These are phyloP conservation scores for Drosophila colorata DNA, from an alignment of 2,888 invertebrate species.

Conservation along the genomic window DNA sequence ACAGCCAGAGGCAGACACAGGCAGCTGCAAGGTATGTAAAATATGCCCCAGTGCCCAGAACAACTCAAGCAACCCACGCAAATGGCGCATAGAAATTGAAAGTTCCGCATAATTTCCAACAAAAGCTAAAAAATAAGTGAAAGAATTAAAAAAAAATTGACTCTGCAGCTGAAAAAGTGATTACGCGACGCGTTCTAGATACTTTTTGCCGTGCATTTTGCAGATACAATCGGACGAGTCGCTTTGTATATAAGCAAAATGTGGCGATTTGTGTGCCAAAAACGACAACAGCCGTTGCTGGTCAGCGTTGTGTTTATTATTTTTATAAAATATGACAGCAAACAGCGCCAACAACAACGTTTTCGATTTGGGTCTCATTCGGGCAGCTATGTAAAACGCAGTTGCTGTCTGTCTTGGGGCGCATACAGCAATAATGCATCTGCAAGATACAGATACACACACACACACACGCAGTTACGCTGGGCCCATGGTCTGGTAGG, in stretches of 20 bases:
- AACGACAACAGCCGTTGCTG: slow-evolving; percentile 27
- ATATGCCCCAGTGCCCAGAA: slow-evolving; percentile 28
- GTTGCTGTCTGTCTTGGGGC: slow-evolving; percentile 28
- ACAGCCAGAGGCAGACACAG: not conserved
- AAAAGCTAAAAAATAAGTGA: slow-evolving; percentile 26
- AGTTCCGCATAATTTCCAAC: slow-evolving; percentile 62
- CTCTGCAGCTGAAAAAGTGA: slow-evolving; percentile 50
- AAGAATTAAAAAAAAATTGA: not conserved
- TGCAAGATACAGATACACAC: slow-evolving; percentile 60
- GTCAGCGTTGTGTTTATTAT: slow-evolving; percentile 54
- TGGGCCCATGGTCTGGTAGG: slow-evolving; percentile 21
- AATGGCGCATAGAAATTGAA: slow-evolving; percentile 67
- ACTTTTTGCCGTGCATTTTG: slow-evolving; percentile 35
- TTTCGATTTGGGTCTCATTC: slow-evolving; percentile 27
- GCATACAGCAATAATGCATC: slow-evolving; percentile 66
- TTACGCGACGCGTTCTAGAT: slow-evolving; percentile 77
- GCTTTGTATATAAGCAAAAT: slow-evolving; percentile 41
- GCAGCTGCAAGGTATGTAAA: not conserved
- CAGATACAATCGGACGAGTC: slow-evolving; percentile 44
- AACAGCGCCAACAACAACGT: slow-evolving; percentile 28
- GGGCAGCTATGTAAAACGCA: slow-evolving; percentile 28
- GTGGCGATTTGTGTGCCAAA: slow-evolving; percentile 60
- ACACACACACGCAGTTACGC: slow-evolving; percentile 23
- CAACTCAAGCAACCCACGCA: slow-evolving; percentile 60
- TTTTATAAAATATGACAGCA: slow-evolving; percentile 64